Evolutionary conservation across 2,797 vertebrate species (phyloP).

Genomic region (Darevskia mixta): DNA sequence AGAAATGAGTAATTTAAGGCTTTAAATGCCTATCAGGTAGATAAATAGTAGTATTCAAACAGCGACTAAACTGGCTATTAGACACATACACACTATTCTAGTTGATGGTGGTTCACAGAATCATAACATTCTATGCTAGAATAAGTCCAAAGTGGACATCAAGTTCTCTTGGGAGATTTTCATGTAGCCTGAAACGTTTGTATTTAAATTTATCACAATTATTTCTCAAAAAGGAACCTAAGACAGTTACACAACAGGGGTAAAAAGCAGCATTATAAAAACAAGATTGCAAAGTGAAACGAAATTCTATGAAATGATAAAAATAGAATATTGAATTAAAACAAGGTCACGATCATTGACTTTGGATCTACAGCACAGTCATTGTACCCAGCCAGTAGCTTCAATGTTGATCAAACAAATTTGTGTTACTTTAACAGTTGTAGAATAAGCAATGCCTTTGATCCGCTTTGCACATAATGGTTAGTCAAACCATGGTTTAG

Average conservation of each 20-base stretch:
- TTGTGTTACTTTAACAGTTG: background rate
- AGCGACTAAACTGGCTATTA: conserved; percentile 52
- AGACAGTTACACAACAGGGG: background rate
- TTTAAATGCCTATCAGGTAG: conserved; percentile 64
- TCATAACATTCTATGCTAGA: background rate
- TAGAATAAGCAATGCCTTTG: background rate
- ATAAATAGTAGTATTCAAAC: conserved; percentile 58
- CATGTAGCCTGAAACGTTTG: too few species aligned
- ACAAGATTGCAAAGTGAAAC: background rate
- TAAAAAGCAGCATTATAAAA: background rate
- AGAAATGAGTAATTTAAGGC: conserved; percentile 70
- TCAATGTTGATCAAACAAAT: background rate
- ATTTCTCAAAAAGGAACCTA: background rate
- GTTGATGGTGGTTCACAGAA: background rate
- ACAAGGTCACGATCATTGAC: background rate
- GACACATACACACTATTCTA: conserved; percentile 19
- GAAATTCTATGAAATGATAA: background rate
- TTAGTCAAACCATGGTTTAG: too few species aligned
- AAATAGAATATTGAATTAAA: background rate
- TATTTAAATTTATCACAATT: background rate
- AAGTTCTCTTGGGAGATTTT: background rate
- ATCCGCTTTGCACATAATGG: too few species aligned
- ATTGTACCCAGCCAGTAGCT: background rate
- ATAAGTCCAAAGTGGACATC: background rate
- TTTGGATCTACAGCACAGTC: background rate